Percentiles rank a stretch among this genome's conserved stretches.
phyloP scores from a whole-genome alignment of 2,113 vertebrate genomes.

The Notothenia coriiceps region DNA sequence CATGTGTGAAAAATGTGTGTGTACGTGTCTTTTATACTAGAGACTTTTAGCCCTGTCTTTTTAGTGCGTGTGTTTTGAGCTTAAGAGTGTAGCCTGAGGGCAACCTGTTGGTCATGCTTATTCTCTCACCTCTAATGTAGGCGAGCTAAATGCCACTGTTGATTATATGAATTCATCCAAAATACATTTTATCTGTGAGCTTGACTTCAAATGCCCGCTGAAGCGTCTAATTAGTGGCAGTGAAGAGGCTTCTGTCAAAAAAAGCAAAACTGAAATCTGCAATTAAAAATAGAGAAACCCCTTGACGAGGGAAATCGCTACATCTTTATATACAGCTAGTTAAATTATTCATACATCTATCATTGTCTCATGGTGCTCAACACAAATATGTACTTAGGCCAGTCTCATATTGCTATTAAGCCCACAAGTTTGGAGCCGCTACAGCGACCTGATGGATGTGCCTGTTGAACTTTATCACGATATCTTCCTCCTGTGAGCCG shows the following conservation, averaged over 20 bases:
- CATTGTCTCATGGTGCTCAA: slow-evolving; percentile 46
- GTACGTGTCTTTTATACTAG: slow-evolving; percentile 5
- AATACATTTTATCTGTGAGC: slow-evolving; percentile 30
- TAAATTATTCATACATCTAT: slow-evolving; percentile 74
- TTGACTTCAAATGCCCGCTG: slow-evolving; percentile 11
- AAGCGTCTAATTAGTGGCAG: not conserved
- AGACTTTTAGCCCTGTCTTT: slow-evolving; percentile 1
- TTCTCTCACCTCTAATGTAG: slow-evolving; percentile 31
- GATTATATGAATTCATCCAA: not conserved
- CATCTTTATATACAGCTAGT: slow-evolving; percentile 31
- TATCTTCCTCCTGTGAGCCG: not conserved
- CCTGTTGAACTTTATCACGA: not conserved
- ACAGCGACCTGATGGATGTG: not conserved
- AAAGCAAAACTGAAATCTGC: not conserved
- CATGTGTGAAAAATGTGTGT: slow-evolving; percentile 48
- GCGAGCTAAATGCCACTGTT: slow-evolving; percentile 11
- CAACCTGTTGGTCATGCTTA: slow-evolving; percentile 40
- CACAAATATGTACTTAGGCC: not conserved
- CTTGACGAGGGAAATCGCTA: slow-evolving; percentile 13
- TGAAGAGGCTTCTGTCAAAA: not conserved
- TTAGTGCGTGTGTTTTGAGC: not conserved
- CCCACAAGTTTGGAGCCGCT: not conserved
- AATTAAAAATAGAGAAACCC: slow-evolving; percentile 39
- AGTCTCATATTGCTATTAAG: not conserved
- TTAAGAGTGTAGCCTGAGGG: slow-evolving; percentile 20